A percentile compares a stretch with the other conserved stretches of the same genome.
Evolutionary conservation across 2,797 vertebrate genomes (phyloP).

Genomic region (Syngnathus rostellatus): DNA sequence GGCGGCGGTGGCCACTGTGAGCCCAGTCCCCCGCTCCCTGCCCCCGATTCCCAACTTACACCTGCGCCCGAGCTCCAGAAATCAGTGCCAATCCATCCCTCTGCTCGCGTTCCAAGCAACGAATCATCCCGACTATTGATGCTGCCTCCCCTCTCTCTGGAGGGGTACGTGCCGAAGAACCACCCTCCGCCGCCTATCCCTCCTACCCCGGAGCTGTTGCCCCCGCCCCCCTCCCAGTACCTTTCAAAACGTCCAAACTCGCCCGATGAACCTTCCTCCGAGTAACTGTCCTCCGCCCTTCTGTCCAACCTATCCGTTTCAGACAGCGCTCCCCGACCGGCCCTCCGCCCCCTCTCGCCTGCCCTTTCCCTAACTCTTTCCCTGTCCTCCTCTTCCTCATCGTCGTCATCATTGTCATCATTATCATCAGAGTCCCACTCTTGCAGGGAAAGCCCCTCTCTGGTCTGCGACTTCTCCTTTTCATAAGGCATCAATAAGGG

Average conservation of each 20-base stretch:
- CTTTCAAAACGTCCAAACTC: constrained; percentile 75
- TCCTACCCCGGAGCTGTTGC: constrained; percentile 57
- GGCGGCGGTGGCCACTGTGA: constrained; percentile 67
- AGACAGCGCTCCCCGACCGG: constrained; percentile 62
- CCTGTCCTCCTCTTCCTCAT: constrained; percentile 49
- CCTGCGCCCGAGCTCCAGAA: constrained; percentile 71
- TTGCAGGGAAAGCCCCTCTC: constrained; percentile 72
- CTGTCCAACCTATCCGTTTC: constrained; percentile 59
- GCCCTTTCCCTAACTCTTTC: constrained; percentile 44
- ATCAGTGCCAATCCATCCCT: constrained; percentile 68
- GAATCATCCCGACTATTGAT: constrained; percentile 74
- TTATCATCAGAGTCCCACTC: constrained; percentile 75
- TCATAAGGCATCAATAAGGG: constrained; percentile 72
- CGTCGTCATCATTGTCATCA: constrained; percentile 51
- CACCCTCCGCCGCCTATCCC: constrained; percentile 73
- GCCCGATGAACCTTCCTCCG: constrained; percentile 68
- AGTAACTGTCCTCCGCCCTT: constrained; percentile 63
- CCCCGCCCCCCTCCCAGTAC: constrained; percentile 70
- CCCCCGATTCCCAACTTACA: constrained; percentile 67
- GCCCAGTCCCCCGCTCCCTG: constrained; percentile 68
- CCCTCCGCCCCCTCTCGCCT: constrained; percentile 51
- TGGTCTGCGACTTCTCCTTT: constrained; percentile 68
- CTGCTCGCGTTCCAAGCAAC: constrained; percentile 62
- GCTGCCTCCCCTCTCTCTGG: constrained; percentile 74
- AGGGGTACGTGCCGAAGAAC: constrained; percentile 77